phyloP scores from a whole-genome alignment of 2,888 invertebrate genomes.

The Drosophila maculinotata region DNA sequence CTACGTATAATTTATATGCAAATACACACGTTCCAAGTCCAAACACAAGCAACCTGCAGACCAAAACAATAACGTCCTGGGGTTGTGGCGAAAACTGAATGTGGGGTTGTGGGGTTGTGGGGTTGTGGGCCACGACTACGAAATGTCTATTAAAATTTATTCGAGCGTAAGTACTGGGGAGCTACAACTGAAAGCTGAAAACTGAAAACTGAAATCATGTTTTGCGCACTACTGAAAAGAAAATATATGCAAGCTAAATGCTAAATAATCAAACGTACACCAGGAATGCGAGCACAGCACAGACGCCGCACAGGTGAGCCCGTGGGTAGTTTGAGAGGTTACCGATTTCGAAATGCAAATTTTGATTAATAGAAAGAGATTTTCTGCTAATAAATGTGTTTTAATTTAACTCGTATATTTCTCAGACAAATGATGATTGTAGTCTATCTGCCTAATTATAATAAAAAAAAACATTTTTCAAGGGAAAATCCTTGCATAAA shows the following conservation, averaged over 20 bases:
- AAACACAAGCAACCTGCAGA: conserved; percentile 57
- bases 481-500: no score
- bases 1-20: conserved; percentile 79
- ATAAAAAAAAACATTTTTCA: no score
- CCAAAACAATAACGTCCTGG: conserved; percentile 49
- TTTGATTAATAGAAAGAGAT: no score
- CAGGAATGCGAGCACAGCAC: conserved; percentile 35
- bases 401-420: no score
- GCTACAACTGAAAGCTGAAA: conserved; percentile 42
- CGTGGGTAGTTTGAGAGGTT: conserved; percentile 33
- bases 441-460: no score
- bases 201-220: conserved; percentile 68
- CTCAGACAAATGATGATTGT: no score
- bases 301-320: conserved; percentile 17
- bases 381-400: no score
- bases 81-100: conserved; percentile 3
- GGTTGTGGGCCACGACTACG: conserved; percentile 50
- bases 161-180: conserved; percentile 74
- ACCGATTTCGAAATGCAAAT: background rate
- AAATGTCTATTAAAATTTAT: conserved; percentile 79
- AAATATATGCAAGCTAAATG: conserved; percentile 75
- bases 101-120: background rate
- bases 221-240: conserved; percentile 69
- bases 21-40: conserved; percentile 75
- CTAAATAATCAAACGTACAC: conserved; percentile 75